Conservation (phyloP, 2,888 invertebrate species). For the Galerucella pusilla region DNA sequence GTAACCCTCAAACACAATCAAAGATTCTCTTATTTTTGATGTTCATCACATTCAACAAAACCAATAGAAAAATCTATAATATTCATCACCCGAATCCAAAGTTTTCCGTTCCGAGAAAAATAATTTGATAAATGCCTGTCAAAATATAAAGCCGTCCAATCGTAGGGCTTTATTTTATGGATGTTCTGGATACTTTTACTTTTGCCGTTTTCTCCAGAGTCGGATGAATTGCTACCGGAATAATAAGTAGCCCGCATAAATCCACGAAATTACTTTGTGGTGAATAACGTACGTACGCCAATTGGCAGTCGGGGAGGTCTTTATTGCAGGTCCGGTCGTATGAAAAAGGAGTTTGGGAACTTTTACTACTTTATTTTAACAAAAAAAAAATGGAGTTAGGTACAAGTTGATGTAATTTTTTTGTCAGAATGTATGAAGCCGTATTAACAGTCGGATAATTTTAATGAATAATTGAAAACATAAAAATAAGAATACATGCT, state of each 20-base stretch:
- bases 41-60: constrained; percentile 21
- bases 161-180: constrained; percentile 40
- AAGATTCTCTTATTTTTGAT: background rate
- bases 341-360: constrained; percentile 2
- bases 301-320: constrained; percentile 20
- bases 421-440: background rate
- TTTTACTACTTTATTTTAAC: constrained; percentile 4
- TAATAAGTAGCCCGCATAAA: constrained; percentile 52
- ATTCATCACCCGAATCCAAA: constrained; percentile 22
- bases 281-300: constrained; percentile 29
- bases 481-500: too few species aligned
- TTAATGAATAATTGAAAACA: too few species aligned
- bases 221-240: constrained; percentile 48
- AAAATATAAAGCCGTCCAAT: constrained; percentile 43
- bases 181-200: constrained; percentile 48
- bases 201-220: constrained; percentile 38
- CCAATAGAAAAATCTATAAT: constrained; percentile 15
- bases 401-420: background rate
- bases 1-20: constrained; percentile 1
- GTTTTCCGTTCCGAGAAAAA: constrained; percentile 21
- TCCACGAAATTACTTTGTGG: constrained; percentile 49
- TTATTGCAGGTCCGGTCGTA: constrained; percentile 21
- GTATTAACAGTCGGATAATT: too few species aligned
- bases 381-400: background rate
- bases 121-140: constrained; percentile 38